Evolutionary conservation across 64 coral and sea anemone genomes (phyloP).

Genomic region (Actinia equina): DNA sequence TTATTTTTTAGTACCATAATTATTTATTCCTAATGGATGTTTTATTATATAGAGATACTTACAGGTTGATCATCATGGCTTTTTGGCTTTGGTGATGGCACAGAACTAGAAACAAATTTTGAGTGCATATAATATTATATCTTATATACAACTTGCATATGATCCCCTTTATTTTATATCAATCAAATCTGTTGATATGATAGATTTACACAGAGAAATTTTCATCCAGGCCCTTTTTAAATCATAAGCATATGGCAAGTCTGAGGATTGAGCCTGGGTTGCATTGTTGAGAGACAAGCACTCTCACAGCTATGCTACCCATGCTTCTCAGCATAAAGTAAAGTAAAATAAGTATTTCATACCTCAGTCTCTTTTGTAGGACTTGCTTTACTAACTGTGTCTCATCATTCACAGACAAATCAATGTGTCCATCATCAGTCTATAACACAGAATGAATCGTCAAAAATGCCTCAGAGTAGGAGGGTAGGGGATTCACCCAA

Average conservation of each 20-base stretch:
- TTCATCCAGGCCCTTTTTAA: too few species aligned
- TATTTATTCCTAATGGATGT: not conserved
- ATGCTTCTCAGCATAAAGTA: not conserved
- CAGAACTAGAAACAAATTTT: constrained; percentile 13
- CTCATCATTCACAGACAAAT: constrained; percentile 52
- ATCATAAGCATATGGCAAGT: too few species aligned
- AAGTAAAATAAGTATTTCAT: not conserved
- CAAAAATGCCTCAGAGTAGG: too few species aligned
- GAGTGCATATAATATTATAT: not conserved
- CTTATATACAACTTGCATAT: not conserved
- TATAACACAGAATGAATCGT: not conserved
- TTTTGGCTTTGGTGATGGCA: not conserved
- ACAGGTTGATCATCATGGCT: constrained; percentile 13
- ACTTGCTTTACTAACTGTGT: constrained; percentile 82
- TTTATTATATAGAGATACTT: not conserved
- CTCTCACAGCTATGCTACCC: too few species aligned
- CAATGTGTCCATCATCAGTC: constrained; percentile 26
- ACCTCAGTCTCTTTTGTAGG: constrained; percentile 71
- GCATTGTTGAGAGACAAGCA: too few species aligned
- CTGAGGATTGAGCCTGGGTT: too few species aligned
- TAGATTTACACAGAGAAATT: too few species aligned
- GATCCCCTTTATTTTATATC: not conserved
- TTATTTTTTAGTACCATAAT: not conserved
- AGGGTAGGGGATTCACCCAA: too few species aligned
- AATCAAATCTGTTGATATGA: too few species aligned